Percentiles rank a stretch among this genome's conserved stretches.
These are phyloP conservation scores for Conistra vaccinii DNA, from an alignment of 2,888 invertebrate species.

Conservation along the genomic window DNA sequence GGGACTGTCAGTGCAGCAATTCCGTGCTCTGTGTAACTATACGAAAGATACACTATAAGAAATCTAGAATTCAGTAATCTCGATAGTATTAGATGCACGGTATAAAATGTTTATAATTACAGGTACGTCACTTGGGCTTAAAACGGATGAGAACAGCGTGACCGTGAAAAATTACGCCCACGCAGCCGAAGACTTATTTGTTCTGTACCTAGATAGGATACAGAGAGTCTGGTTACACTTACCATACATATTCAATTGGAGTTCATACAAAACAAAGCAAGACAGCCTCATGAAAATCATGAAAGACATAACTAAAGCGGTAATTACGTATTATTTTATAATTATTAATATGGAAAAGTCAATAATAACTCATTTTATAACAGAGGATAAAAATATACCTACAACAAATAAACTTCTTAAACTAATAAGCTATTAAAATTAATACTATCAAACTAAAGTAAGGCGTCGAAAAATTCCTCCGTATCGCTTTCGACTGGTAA, in stretches of 20 bases:
- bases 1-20: background rate
- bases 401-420: too few relatives aligned
- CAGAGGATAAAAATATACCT: too few relatives aligned
- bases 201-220: background rate
- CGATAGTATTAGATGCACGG: background rate
- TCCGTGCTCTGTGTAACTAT: background rate
- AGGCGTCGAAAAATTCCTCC: too few relatives aligned
- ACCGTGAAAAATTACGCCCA: conserved; percentile 13
- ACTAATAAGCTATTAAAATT: too few relatives aligned
- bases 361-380: too few relatives aligned
- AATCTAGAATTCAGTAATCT: background rate
- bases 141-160: background rate
- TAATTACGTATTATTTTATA: conserved; percentile 21
- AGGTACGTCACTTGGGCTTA: conserved; percentile 28
- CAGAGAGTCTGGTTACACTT: conserved; percentile 34
- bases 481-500: too few relatives aligned
- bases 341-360: background rate
- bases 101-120: background rate
- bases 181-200: conserved; percentile 16
- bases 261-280: conserved; percentile 20
- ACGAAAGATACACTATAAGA: too few relatives aligned
- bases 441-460: too few relatives aligned
- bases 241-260: conserved; percentile 26
- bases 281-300: conserved; percentile 13
- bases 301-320: conserved; percentile 17